These are phyloP conservation scores for Alsophila aescularia DNA, from an alignment of 2,888 invertebrate genomes.

Conservation along the genomic window DNA sequence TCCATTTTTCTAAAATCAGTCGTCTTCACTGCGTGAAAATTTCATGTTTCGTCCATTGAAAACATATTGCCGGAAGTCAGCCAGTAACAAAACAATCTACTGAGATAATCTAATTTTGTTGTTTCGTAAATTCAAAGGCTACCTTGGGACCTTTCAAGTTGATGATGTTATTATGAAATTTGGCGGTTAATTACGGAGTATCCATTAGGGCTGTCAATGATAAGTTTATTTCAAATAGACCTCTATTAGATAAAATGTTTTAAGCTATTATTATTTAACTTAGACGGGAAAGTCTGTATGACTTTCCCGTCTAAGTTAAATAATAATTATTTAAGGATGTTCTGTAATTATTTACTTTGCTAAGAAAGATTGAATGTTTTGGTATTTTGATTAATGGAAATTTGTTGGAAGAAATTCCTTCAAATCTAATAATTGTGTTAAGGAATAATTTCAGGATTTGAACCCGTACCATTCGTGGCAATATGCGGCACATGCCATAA, in stretches of 20 bases:
- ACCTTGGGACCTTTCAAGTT: background rate
- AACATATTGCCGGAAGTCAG: background rate
- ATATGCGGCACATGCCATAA: too few relatives aligned
- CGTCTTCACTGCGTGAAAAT: too few relatives aligned
- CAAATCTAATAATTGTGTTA: too few relatives aligned
- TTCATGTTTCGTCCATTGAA: too few relatives aligned
- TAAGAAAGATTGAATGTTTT: too few relatives aligned
- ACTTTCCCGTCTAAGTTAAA: background rate
- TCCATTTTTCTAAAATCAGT: too few relatives aligned
- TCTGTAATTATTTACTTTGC: too few relatives aligned
- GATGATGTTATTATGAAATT: background rate
- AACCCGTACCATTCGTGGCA: too few relatives aligned
- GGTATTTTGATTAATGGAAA: too few relatives aligned
- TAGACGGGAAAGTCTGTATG: too few relatives aligned
- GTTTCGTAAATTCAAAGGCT: slow-evolving; percentile 1
- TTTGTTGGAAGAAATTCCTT: too few relatives aligned
- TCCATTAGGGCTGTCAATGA: background rate
- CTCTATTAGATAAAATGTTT: background rate
- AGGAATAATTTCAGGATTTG: too few relatives aligned
- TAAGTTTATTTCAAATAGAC: background rate
- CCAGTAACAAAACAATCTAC: background rate
- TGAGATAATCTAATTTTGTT: background rate
- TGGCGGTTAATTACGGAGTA: slow-evolving; percentile 1
- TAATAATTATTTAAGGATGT: background rate
- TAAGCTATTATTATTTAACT: background rate